Evolutionary conservation across 2,888 invertebrate genomes (phyloP), one percentile per base, ranked within the genome.

Genomic region (Athalia circularis): DNA sequence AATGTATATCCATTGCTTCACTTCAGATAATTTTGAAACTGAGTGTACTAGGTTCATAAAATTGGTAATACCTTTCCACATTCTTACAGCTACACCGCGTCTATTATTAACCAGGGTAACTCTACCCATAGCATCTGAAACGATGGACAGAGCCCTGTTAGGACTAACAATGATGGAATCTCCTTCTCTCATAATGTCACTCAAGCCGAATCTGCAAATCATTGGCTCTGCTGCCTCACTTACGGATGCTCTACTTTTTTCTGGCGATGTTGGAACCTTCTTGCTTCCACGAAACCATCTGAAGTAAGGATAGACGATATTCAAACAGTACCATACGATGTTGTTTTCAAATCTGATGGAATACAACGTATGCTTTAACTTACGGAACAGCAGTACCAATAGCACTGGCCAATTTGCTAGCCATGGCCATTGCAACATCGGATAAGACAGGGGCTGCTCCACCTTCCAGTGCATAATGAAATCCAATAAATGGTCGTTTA

Each of bases 371-470:
- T 89, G 48, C 8, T 88, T 4, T 87, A 64, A 93, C 95, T 94
- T 87, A 96, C 95, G 95, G 95, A 83, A 95, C 90, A 64, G 91
- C 91, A 80, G 87, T 87, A 11, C 87, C 88, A 81, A 91, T 91
- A 65, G 94, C 94, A 67, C 94, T 95, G 88, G 96, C 95, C 47
- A 98, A 92, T 92, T 96, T 97, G 87, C 94, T 95, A 1, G 97
- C 97, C 72, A 98, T 96, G 77, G 96, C 97, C 88, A 96, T 95
- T 0, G 98, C 98, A n/a, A 98, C 97, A 88, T 98, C 98, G 74
- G 96, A 95, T 11, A 98, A 91, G 11, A 95, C 93, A 0, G 96
- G 96, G 50, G 95, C 95, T 15, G 95, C 92, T 77, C 95, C 95
- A 43, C 97, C 98, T 92, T 98, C 98, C 77, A 97, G 92, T 5